Evolutionary conservation across 2,113 vertebrate genomes (phyloP).

Genomic region (Aegypius monachus): DNA sequence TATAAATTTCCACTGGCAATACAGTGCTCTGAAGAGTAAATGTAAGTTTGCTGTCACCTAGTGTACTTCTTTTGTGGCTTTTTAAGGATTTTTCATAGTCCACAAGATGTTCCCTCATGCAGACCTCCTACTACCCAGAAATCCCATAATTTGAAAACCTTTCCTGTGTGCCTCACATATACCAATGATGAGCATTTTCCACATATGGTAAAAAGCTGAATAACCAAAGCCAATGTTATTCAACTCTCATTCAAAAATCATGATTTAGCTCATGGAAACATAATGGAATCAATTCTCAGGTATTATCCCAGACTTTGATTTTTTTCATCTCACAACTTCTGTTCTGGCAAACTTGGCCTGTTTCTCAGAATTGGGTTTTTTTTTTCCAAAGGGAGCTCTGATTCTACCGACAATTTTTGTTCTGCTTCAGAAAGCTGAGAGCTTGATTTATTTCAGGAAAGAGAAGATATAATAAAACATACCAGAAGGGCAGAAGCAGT

Average conservation of each 20-base stretch:
- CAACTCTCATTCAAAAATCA: not conserved
- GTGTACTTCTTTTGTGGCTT: not conserved
- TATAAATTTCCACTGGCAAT: not conserved
- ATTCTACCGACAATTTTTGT: not conserved
- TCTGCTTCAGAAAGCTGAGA: not conserved
- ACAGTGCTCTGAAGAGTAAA: not conserved
- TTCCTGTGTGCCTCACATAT: not conserved
- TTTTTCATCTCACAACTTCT: not conserved
- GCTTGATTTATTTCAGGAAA: not conserved
- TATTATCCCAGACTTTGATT: not conserved
- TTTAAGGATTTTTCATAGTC: not conserved
- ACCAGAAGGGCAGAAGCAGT: not conserved
- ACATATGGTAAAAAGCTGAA: not conserved
- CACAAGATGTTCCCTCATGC: not conserved
- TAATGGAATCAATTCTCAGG: not conserved
- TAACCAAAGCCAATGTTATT: not conserved
- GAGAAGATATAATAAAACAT: not conserved
- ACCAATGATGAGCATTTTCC: accelerated
- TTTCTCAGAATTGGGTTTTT: not conserved
- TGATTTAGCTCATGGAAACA: not conserved
- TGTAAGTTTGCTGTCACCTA: not conserved
- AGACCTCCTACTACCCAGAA: not conserved
- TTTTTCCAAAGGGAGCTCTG: not conserved
- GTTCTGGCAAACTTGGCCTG: accelerated
- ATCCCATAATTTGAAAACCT: not conserved